Evolutionary conservation across 2,888 invertebrate species (phyloP), one percentile per base, ranked within the genome.

Genomic region (Ferrisia virgata): DNA sequence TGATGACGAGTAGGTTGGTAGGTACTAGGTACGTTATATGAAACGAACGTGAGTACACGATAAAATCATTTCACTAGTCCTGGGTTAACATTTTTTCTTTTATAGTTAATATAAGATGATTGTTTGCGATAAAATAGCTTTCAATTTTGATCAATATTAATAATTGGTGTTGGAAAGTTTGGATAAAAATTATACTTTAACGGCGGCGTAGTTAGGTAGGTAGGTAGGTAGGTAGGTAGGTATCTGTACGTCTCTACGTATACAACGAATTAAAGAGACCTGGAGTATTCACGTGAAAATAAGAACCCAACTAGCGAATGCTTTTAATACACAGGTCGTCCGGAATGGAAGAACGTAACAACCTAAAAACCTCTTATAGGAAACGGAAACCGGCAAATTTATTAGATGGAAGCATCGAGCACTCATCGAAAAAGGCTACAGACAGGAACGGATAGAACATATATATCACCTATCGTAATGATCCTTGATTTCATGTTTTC

Each of bases 401-500:
- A 72, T 72, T 72, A 33, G 31, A 72, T 72, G 72, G 72, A 72
- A 72, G 33, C 72, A 72, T 72, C 72, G 72, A 72, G 72, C 72
- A 31, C 72, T 72, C 72, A 72, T 72, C 72, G 72, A 72, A 72
- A 64, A 72, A 72, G 72, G 72, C 72, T 33, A 72, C 33, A 31
- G 72, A 72, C 72, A 33, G 72, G 72, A 72, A 72, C 72, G 72
- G 72, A 72, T 72, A 33, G 11, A 13, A 25, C 22, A 72, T 33
- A 33, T 72, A 72, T 72, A 72, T 72, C 72, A 72, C 72, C 72
- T 72, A 72, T 72, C 72, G 72, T 72, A 72, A 72, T 72, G 72
- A 72, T 72, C 72, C 72, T 72, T 72, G 72, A 72, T 72, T 72
- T 33, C 33, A 33, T 33, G 72, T n/a, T 72, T 72, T 33, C 72